Conservation (phyloP, 2,888 invertebrate species). For the Andrena haemorrhoa region DNA sequence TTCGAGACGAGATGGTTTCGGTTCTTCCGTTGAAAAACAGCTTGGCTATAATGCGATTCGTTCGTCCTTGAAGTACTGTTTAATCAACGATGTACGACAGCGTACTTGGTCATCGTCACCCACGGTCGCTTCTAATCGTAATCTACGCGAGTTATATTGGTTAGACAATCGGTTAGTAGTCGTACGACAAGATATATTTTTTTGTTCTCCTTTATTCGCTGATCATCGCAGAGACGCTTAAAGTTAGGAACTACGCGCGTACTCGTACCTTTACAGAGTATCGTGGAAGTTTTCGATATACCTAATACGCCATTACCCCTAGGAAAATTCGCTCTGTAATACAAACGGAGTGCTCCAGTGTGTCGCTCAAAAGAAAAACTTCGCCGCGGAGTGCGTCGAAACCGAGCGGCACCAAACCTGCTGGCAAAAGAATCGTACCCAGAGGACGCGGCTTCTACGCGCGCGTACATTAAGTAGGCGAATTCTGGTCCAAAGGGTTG, state of each 20-base stretch:
- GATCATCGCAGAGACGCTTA: slow-evolving; percentile 39
- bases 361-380: not conserved
- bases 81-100: slow-evolving; percentile 36
- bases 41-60: slow-evolving; percentile 24
- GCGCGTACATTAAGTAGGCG: not conserved
- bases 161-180: slow-evolving; percentile 67
- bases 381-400: too few species aligned
- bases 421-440: too few species aligned
- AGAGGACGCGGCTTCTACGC: too few species aligned
- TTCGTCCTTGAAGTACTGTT: slow-evolving; percentile 6
- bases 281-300: slow-evolving; percentile 65
- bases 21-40: slow-evolving; percentile 20
- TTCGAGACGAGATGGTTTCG: slow-evolving; percentile 37
- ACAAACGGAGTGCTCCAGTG: slow-evolving; percentile 6
- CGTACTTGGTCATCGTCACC: slow-evolving; percentile 20
- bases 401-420: too few species aligned
- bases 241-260: slow-evolving; percentile 67
- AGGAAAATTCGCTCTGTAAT: slow-evolving; percentile 14
- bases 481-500: slow-evolving; percentile 6
- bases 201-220: not conserved
- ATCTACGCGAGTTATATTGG: slow-evolving; percentile 59
- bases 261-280: slow-evolving; percentile 63
- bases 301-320: slow-evolving; percentile 16
- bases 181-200: slow-evolving; percentile 58
- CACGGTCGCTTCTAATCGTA: slow-evolving; percentile 52